Conservation (phyloP, 2,797 vertebrate genomes). For the Aythya fuligula region DNA sequence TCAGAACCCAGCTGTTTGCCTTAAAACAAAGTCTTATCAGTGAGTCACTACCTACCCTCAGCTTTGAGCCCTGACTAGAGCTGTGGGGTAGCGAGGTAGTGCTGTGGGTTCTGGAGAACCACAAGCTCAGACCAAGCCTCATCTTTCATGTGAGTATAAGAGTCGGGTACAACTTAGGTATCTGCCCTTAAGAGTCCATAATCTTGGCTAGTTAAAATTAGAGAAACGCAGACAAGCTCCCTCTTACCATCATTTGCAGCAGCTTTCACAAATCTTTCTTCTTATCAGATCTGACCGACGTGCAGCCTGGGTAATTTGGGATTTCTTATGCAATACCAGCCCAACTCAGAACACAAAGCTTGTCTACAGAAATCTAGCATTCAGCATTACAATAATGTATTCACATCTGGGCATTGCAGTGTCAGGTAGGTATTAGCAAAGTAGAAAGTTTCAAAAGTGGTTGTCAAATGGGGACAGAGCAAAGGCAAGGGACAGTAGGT, state of each 20-base stretch:
- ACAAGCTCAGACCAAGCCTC: not conserved
- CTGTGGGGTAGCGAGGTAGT: not conserved
- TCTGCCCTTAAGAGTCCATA: not conserved
- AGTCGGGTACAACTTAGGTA: not conserved
- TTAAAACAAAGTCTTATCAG: not conserved
- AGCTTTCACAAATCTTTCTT: not conserved
- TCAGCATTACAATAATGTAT: not conserved
- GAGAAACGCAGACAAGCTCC: not conserved
- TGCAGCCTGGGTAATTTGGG: not conserved
- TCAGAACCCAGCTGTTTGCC: not conserved
- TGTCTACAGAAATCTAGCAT: not conserved
- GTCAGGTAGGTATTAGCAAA: not conserved
- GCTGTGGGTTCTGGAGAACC: not conserved
- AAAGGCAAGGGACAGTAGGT: not conserved
- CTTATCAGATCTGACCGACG: rapidly evolving
- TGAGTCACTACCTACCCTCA: not conserved
- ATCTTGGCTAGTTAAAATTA: not conserved
- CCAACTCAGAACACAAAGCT: not conserved
- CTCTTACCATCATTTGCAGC: not conserved
- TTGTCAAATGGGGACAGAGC: not conserved
- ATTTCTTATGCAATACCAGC: not conserved
- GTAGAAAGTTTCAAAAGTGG: not conserved
- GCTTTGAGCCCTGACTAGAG: not conserved
- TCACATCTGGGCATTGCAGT: not conserved
- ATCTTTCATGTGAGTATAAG: rapidly evolving